Conservation (phyloP, 2,888 invertebrate genomes). For the Eristalinus aeneus region DNA sequence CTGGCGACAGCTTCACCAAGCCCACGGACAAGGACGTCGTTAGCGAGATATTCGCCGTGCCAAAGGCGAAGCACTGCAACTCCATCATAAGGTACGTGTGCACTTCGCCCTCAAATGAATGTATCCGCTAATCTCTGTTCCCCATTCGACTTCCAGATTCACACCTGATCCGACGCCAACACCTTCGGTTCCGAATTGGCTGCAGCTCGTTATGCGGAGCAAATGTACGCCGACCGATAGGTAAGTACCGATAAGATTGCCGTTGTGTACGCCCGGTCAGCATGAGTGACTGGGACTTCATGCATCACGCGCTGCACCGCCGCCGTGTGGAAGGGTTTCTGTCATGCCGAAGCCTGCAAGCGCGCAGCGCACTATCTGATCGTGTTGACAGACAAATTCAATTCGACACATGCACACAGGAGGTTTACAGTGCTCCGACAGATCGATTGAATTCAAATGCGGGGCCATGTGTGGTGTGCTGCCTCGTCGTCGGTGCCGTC, state of each 20-base stretch:
- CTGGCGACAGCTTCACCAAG: conserved; percentile 1
- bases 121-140: conserved; percentile 16
- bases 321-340: conserved; percentile 7
- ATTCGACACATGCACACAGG: conserved; percentile 24
- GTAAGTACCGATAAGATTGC: conserved; percentile 38
- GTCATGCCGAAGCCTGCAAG: not conserved
- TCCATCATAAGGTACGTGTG: conserved; percentile 78
- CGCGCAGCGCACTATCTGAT: conserved; percentile 21
- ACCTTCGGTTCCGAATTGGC: conserved; percentile 79
- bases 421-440: conserved; percentile 37
- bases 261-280: not conserved
- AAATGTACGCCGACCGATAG: conserved; percentile 75
- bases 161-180: conserved; percentile 78
- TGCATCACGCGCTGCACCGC: not conserved
- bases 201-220: conserved; percentile 80
- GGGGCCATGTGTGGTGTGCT: not conserved
- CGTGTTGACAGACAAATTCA: conserved; percentile 55
- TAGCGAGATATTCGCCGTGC: conserved; percentile 76
- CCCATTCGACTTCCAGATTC: conserved; percentile 73
- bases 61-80: conserved; percentile 76
- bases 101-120: conserved; percentile 28
- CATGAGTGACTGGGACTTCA: not conserved
- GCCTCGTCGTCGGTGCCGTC: not conserved
- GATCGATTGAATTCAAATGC: conserved; percentile 27
- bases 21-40: conserved; percentile 24